These are phyloP conservation scores for Sylvia atricapilla DNA, from an alignment of 2,113 vertebrate species.

Conservation along the genomic window DNA sequence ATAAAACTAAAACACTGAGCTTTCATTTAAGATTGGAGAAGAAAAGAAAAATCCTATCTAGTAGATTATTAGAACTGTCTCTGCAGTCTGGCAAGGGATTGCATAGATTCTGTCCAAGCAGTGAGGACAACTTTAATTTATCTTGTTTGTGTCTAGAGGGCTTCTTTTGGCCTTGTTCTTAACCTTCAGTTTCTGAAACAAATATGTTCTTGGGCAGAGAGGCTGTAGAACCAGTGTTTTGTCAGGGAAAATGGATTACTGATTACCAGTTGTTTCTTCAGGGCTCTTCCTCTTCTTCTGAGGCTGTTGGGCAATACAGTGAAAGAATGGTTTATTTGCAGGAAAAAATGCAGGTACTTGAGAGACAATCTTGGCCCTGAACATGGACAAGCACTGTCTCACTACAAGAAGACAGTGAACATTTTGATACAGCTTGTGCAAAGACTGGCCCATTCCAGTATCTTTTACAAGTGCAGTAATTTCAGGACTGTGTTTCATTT, in stretches of 20 bases:
- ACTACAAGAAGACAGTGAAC: not conserved
- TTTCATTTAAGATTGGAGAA: not conserved
- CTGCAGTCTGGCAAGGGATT: not conserved
- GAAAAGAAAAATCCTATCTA: not conserved
- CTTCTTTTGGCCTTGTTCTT: not conserved
- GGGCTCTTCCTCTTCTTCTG: not conserved
- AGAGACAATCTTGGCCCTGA: not conserved
- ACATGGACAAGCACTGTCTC: not conserved
- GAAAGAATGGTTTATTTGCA: not conserved
- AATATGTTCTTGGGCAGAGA: not conserved
- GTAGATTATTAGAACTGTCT: not conserved
- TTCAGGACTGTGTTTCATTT: not conserved
- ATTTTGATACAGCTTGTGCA: not conserved
- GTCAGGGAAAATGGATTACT: not conserved
- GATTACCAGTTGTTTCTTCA: not conserved
- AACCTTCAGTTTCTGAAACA: not conserved
- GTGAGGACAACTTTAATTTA: not conserved
- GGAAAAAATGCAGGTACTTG: not conserved
- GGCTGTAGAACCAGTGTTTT: not conserved
- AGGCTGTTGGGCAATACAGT: not conserved
- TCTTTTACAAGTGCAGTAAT: not conserved
- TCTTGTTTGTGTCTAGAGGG: not conserved
- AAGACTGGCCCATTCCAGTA: rapidly evolving
- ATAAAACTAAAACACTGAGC: not conserved
- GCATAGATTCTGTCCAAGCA: not conserved